phyloP scores from a whole-genome alignment of 1,140 invertebrate species.

The Orchesella cincta region DNA sequence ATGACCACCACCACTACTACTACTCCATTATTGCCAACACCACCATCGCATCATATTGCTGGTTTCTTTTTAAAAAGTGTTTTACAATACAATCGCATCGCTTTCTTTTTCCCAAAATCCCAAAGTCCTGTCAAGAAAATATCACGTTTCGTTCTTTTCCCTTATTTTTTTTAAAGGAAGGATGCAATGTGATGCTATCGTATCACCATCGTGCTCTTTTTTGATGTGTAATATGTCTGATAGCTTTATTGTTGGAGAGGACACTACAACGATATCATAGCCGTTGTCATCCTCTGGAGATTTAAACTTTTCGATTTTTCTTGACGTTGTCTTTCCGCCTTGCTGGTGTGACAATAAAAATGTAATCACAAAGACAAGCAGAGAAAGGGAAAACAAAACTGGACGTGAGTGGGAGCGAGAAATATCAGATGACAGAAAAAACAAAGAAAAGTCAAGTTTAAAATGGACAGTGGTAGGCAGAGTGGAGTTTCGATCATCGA shows the following conservation, averaged over 20 bases:
- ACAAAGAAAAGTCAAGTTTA: no score
- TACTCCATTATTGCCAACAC: background rate
- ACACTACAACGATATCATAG: no score
- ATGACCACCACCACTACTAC: background rate
- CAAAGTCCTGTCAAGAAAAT: background rate
- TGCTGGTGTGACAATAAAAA: conserved; percentile 6
- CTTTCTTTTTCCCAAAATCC: background rate
- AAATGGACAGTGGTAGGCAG: no score
- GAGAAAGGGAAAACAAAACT: no score
- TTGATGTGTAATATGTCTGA: no score
- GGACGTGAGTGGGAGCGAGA: no score
- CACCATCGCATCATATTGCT: background rate
- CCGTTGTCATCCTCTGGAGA: background rate
- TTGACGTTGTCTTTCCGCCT: background rate
- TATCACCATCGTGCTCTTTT: no score
- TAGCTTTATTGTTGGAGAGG: no score
- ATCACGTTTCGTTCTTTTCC: background rate
- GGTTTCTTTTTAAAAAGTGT: background rate
- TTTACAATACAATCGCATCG: background rate
- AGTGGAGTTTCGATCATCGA: no score
- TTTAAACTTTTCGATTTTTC: background rate
- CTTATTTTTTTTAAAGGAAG: background rate
- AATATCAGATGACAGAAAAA: no score
- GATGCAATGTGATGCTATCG: no score
- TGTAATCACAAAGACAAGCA: background rate